These are phyloP conservation scores for Lota lota DNA, from an alignment of 2,113 vertebrate species.

Conservation along the genomic window DNA sequence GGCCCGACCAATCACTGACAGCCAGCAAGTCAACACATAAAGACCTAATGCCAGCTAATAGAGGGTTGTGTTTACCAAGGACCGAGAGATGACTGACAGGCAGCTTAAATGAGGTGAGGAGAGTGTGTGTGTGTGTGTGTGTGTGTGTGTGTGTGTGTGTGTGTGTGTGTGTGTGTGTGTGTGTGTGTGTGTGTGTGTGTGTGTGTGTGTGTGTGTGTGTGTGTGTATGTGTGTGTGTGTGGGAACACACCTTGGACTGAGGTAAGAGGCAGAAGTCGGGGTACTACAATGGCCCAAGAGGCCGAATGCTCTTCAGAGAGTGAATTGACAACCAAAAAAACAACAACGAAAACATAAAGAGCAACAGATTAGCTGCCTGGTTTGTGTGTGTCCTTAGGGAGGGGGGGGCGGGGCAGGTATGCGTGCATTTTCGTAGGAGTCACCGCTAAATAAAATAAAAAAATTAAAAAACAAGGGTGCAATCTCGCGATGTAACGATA, in stretches of 20 bases:
- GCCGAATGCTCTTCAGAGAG: no score
- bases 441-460: no score
- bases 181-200: background rate
- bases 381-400: constrained; percentile 4
- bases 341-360: no score
- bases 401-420: background rate
- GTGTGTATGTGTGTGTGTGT: background rate
- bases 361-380: no score
- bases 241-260: background rate
- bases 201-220: constrained; percentile 3
- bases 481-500: constrained; percentile 4
- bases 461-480: background rate
- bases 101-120: constrained; percentile 49
- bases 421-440: no score
- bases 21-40: constrained; percentile 40
- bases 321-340: no score
- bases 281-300: background rate
- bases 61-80: constrained; percentile 50
- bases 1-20: constrained; percentile 17
- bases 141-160: constrained; percentile 5
- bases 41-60: constrained; percentile 45
- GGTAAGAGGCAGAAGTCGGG: background rate
- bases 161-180: background rate
- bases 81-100: constrained; percentile 61
- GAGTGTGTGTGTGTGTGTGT: constrained; percentile 1